Evolutionary conservation across 2,888 invertebrate species (phyloP), one percentile per base, ranked within the genome.

Genomic region (Ormia ochracea): DNA sequence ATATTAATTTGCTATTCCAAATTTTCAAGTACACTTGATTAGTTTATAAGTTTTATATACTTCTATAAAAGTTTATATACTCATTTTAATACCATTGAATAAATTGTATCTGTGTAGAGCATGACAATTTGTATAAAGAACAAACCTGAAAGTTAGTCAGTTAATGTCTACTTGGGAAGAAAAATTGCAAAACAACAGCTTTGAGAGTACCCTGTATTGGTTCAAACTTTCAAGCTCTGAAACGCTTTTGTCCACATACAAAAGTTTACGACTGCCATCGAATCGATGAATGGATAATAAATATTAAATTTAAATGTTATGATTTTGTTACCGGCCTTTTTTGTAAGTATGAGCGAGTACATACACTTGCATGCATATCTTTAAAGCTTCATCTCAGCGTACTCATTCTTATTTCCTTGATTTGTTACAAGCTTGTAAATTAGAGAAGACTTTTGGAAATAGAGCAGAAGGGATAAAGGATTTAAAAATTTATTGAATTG

Each of bases 241-340:
- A 50, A 59, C 59, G 31, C 41, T 50, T 50, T 61, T 52, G 41
- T 50, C 21, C 10, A 31, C 10, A 70, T 61, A 28, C 36, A 58
- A 50, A 70, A 59, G 14, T 52, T 61, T 43, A 2, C 52, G 61
- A 41, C 14, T 45, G 26, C 48, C 38, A 31, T 41, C 65, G 48
- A 48, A 21, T 65, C 56, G 72, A 61, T 66, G 50, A 33, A 33
- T n/a, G 41, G 19, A 52, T 26, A 75, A 59, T 66, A 59, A 75
- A 75, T 59, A 43, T 75, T 52, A 68, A 58, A 50, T 75, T 68
- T 68, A 61, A 68, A 75, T 68, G 59, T 68, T 75, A 75, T 61
- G 66, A 61, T 75, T 52, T 59, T 68, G 52, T 68, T 43, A 75
- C 68, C 26, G 52, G 33, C 33, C 61, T 26, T 65, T 26, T 38